Evolutionary conservation across 2,113 vertebrate species (phyloP).

Genomic region (Platichthys flesus): DNA sequence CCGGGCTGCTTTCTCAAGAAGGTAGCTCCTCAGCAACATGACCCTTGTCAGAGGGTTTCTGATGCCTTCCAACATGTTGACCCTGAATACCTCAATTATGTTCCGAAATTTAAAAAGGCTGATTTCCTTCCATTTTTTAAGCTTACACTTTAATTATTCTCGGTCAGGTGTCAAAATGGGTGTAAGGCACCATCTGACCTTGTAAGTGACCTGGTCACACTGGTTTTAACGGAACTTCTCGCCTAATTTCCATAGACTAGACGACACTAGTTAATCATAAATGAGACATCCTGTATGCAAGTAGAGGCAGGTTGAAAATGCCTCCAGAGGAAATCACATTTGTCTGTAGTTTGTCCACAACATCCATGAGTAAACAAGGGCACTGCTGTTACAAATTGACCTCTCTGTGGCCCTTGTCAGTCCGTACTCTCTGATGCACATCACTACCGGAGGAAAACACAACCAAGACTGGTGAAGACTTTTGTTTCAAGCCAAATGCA

Average conservation of each 20-base stretch:
- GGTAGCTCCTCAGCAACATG: constrained; percentile 20
- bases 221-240: constrained; percentile 43
- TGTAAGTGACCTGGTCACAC: constrained; percentile 55
- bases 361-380: constrained; percentile 64
- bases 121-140: constrained; percentile 25
- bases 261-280: constrained; percentile 60
- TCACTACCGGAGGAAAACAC: constrained; percentile 54
- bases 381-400: constrained; percentile 64
- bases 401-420: constrained; percentile 72
- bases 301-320: constrained; percentile 57
- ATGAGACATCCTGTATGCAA: constrained; percentile 49
- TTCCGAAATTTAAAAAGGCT: neutral
- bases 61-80: constrained; percentile 30
- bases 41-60: constrained; percentile 26
- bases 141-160: constrained; percentile 18
- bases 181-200: constrained; percentile 37
- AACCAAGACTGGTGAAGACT: constrained; percentile 33
- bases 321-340: constrained; percentile 56
- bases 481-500: constrained; percentile 28
- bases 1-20: constrained; percentile 52
- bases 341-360: constrained; percentile 19
- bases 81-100: constrained; percentile 54
- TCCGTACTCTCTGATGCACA: constrained; percentile 48
- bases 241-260: constrained; percentile 39
- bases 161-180: constrained; percentile 27